These are phyloP conservation scores for Sylvicapra grimmia DNA, from an alignment of 2,113 vertebrate genomes.

Conservation along the genomic window DNA sequence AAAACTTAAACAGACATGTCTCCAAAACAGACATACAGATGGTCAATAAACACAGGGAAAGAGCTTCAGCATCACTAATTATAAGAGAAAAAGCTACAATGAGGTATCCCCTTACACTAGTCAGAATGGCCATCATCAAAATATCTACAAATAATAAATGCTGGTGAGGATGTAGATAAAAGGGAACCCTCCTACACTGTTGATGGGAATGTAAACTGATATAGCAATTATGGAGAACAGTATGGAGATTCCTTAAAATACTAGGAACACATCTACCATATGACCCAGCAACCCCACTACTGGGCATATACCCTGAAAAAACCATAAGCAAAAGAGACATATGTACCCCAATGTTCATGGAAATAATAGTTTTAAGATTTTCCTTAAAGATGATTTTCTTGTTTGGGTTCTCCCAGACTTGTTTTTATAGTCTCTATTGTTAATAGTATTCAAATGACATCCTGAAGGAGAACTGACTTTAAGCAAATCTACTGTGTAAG, in stretches of 20 bases:
- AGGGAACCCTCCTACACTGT: background rate
- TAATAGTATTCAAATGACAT: background rate
- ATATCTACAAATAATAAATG: background rate
- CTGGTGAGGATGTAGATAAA: background rate
- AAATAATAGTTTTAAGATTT: background rate
- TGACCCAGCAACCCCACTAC: background rate
- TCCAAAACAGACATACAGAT: background rate
- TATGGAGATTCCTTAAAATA: background rate
- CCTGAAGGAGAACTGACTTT: background rate
- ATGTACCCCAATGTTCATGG: background rate
- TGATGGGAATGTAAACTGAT: background rate
- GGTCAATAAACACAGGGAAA: background rate
- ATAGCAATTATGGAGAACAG: background rate
- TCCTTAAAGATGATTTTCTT: background rate
- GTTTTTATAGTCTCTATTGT: background rate
- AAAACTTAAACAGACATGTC: background rate
- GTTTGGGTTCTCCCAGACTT: background rate
- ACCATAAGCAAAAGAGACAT: background rate
- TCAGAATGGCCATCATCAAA: background rate
- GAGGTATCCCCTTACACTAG: background rate
- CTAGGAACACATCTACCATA: background rate
- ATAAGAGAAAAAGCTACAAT: background rate
- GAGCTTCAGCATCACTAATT: background rate
- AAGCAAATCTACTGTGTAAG: background rate
- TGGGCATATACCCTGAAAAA: background rate